These are phyloP conservation scores for Phania funesta DNA, from an alignment of 2,888 invertebrate genomes.

Conservation along the genomic window DNA sequence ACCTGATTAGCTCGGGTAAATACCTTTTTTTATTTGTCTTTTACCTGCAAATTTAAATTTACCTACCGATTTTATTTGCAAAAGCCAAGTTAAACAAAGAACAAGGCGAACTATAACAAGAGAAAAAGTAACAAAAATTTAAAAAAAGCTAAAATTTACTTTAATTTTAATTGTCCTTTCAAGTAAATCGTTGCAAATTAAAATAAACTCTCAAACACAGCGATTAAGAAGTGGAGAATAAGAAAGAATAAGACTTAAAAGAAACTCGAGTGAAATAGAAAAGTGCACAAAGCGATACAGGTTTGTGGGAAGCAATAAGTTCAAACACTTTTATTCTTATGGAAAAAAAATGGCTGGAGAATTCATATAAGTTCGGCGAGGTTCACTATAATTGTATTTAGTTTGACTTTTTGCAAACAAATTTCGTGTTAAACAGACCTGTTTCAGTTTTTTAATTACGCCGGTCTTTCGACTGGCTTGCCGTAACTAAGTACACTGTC, in stretches of 20 bases:
- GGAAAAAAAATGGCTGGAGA: too few species aligned
- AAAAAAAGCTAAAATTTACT: slow-evolving; percentile 34
- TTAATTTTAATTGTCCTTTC: slow-evolving; percentile 61
- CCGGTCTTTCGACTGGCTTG: too few species aligned
- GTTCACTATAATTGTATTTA: too few species aligned
- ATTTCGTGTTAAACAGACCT: too few species aligned
- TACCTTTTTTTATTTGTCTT: slow-evolving; percentile 1
- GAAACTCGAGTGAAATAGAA: too few species aligned
- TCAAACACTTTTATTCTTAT: too few species aligned
- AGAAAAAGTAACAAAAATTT: not conserved
- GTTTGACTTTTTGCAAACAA: too few species aligned
- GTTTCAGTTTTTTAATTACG: too few species aligned
- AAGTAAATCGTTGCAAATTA: slow-evolving; percentile 51
- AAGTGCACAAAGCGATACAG: too few species aligned
- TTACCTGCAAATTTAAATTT: not conserved
- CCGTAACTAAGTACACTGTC: too few species aligned
- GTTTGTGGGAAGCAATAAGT: too few species aligned
- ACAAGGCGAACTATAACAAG: not conserved
- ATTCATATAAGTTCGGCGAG: too few species aligned
- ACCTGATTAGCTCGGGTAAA: slow-evolving; percentile 50
- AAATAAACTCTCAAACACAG: not conserved
- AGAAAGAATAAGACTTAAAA: not conserved
- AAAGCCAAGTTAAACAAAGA: slow-evolving; percentile 52
- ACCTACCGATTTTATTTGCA: slow-evolving; percentile 28
- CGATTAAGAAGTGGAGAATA: not conserved